Base-by-base conservation (phyloP, 2,888 invertebrate species). In the Eremobia ochroleuca region DNA sequence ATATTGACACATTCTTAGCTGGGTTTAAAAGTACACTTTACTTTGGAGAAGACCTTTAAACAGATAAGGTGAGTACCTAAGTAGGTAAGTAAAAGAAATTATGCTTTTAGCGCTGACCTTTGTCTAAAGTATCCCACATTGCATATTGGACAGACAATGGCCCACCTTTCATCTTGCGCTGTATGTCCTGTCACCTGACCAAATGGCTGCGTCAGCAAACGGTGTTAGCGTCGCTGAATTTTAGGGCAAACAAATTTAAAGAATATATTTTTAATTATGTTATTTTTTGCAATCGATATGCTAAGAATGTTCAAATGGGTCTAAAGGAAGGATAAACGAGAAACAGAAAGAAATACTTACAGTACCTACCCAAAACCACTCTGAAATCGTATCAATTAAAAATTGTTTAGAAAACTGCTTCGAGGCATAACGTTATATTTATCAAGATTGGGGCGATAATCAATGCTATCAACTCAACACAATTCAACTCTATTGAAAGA, bases 1-100 rank as follows among this genome's bases (percentile, higher is more conserved):
- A 85, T 85, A 85, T 83, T 82, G 66, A 82, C 58, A 72, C 72
- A 78, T 73, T 59, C 69, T 58, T 25, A 69, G 43, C 64, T 13
- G 52, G 62, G 82, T 70, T 85, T 82, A 67, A 78, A 77, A 59
- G 74, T 73, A 68, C 59, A 64, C 73, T 81, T 77, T 77, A 34
- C 68, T 69, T 72, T 73, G 52, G 25, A 69, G 49, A 8, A 46
- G 52, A 40, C 59, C 71, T 68, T 68, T 62, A 67, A 31, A 67
- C 31, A 66, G 62, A 66, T 74, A 61, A 71, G 37, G 28, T n/a
- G 25, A 49, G 49, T 64, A 43, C 0, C 3, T 34, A 52, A 64
- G 62, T 59, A 69, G 31, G 59, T 34, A 15, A 52, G 69, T 61
- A 82, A 46, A 70, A 34, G 40, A 28, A 61, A 40, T 62, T 43